Base-by-base conservation (phyloP, 2,888 invertebrate genomes). In the Colostygia pectinataria region DNA sequence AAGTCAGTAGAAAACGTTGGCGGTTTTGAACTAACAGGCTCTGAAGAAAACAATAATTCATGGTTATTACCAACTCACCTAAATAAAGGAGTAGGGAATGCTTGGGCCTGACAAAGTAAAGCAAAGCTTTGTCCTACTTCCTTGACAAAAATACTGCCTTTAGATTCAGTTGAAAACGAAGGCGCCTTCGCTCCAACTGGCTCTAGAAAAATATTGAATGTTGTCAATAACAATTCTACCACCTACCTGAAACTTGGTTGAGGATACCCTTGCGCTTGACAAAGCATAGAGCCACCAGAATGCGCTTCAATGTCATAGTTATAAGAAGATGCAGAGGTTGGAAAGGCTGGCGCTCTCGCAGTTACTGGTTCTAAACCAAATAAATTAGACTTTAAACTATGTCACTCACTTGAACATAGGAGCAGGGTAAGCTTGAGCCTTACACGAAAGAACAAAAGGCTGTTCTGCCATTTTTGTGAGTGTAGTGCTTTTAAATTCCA, bases 361-460 rank as follows among this genome's bases (percentile, higher is more conserved):
- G 87, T 81, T 48, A 91, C 89, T 51, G 90, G 90, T 75, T 91
- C 90, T 90, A 72, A 71, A 77, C 76, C 69, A 74, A 72, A 77
- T 62, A 69, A 68, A 65, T 42, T 59, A 42, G 49, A 53, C 28
- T 44, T 44, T 47, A 53, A 45, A 57, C 61, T 59, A 50, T 37
- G 48, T 44, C 58, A 84, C 91, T 90, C 92, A 94, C 94, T 93
- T 93, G 91, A 93, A 94, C 66, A 86, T 72, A 51, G 94, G 94
- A 68, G 93, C 85, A 59, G 94, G 94, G 68, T 92, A 92, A 53
- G 92, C 93, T 82, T 94, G 94, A 42, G 94, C 94, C 71, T 93
- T 93, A 77, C 94, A 94, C 54, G 93, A 89, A 52, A 95, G 81
- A 64, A 91, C 92, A 69, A 93, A 91, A 61, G 87, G 88, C 68